Evolutionary conservation across 2,888 invertebrate genomes (phyloP), one percentile per base, ranked within the genome.

Genomic region (Cephus pulcher): DNA sequence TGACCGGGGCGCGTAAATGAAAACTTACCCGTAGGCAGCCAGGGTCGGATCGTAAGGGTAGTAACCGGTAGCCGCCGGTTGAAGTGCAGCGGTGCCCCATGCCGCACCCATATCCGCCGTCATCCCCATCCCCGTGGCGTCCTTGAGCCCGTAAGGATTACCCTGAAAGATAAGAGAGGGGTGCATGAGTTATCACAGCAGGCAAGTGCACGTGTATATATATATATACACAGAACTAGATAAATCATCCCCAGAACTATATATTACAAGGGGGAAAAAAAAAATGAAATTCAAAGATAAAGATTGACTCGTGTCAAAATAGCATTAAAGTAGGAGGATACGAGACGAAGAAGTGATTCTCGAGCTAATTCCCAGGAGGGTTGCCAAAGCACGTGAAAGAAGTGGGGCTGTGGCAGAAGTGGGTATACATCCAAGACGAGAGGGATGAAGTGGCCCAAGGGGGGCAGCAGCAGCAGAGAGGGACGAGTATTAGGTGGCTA

Each of bases 21-120:
- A 83, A 83, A 95, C 97, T 95, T 94, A 97, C 97, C 97, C 97
- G 93, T 97, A 97, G 90, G 97, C 97, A 84, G 97, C 97, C 88
- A 97, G 94, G 92, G 97, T 96, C 80, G 97, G 97, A 93, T 98
- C 97, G 93, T 97, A 98, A 85, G 97, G 97, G 93, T 97, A 97
- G 94, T 97, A 97, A 89, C 97, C 97, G 83, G 97, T 96, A 84
- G 97, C 96, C 80, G 91, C 90, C 90, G 97, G 96, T 92, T 97
- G 97, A 79, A 97, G 94, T 81, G 97, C 97, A 81, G 97, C 97
- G 83, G 97, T 96, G 87, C 97, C 97, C 97, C 97, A 97, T 87
- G 97, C 97, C 82, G 96, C 95, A 81, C 91, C 91, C 96, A 97
- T 97, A 92, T 97, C 97, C 77, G 96, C 95, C 89, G 96, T 95